Evolutionary conservation across 2,888 invertebrate genomes (phyloP).

Genomic region (Phragmatobia fuliginosa): DNA sequence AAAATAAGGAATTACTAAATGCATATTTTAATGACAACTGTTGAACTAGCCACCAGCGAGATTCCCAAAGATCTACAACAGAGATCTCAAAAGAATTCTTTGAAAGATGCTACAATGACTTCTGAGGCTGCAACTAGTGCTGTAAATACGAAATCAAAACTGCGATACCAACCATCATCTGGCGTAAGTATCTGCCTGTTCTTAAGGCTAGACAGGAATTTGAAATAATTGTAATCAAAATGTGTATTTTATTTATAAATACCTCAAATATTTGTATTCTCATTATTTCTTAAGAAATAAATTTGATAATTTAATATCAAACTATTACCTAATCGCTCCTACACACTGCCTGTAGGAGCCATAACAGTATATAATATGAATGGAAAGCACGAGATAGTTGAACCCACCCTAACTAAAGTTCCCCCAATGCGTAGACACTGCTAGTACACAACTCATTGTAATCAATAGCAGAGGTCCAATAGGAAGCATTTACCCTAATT

Average conservation of each 20-base stretch:
- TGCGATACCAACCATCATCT: not conserved
- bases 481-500: slow-evolving; percentile 2
- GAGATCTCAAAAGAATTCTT: slow-evolving; percentile 28
- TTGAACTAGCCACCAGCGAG: slow-evolving; percentile 53
- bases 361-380: too few species aligned
- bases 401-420: not conserved
- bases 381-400: too few species aligned
- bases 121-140: slow-evolving; percentile 3
- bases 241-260: too few species aligned
- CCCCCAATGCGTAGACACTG: not conserved
- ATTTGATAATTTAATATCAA: too few species aligned
- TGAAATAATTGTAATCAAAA: too few species aligned
- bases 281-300: too few species aligned
- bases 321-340: too few species aligned
- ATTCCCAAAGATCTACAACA: slow-evolving; percentile 43
- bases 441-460: not conserved
- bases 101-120: slow-evolving; percentile 26
- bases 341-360: too few species aligned
- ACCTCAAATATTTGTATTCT: too few species aligned
- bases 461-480: not conserved
- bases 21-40: not conserved
- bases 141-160: slow-evolving; percentile 6
- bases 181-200: slow-evolving; percentile 4
- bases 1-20: too few species aligned
- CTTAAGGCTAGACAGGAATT: too few species aligned